A percentile compares a stretch with the other conserved stretches of the same genome.
Evolutionary conservation across 1,140 invertebrate genomes (phyloP).

Genomic region (Hirudo medicinalis): DNA sequence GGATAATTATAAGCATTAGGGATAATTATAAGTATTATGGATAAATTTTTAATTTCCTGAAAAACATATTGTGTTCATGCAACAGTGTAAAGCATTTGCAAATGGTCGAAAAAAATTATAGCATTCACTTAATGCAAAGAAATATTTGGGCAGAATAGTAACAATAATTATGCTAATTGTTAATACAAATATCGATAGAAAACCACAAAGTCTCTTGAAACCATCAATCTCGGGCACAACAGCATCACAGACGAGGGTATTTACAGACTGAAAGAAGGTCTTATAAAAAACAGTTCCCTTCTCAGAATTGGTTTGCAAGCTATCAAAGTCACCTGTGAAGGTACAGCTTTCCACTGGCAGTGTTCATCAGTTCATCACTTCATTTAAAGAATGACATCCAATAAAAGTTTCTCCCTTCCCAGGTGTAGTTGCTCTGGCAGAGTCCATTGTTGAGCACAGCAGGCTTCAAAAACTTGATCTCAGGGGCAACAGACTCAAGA

Average conservation of each 20-base stretch:
- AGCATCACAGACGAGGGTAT: slow-evolving; percentile 56
- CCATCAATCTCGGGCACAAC: slow-evolving; percentile 62
- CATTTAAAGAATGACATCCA: background rate
- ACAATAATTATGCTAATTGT: too few species aligned
- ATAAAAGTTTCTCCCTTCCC: background rate
- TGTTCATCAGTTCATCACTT: too few species aligned
- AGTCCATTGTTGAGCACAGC: slow-evolving; percentile 52
- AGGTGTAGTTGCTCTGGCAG: slow-evolving; percentile 54
- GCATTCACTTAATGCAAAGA: too few species aligned
- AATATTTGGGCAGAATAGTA: too few species aligned
- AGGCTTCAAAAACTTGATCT: slow-evolving; percentile 64
- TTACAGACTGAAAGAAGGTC: slow-evolving; percentile 52
- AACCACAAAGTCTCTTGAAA: slow-evolving; percentile 51
- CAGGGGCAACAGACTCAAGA: slow-evolving; percentile 63
- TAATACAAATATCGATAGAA: background rate
- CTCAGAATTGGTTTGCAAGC: slow-evolving; percentile 58
- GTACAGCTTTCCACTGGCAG: slow-evolving; percentile 27
- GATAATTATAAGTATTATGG: too few species aligned
- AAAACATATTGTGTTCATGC: too few species aligned
- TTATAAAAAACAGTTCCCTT: slow-evolving; percentile 51
- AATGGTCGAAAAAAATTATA: too few species aligned
- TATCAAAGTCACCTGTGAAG: slow-evolving; percentile 55
- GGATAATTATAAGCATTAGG: too few species aligned
- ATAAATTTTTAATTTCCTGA: too few species aligned
- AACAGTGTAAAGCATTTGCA: too few species aligned